These are phyloP conservation scores for Bovichtus variegatus DNA, from an alignment of 2,797 vertebrate genomes.

Conservation along the genomic window DNA sequence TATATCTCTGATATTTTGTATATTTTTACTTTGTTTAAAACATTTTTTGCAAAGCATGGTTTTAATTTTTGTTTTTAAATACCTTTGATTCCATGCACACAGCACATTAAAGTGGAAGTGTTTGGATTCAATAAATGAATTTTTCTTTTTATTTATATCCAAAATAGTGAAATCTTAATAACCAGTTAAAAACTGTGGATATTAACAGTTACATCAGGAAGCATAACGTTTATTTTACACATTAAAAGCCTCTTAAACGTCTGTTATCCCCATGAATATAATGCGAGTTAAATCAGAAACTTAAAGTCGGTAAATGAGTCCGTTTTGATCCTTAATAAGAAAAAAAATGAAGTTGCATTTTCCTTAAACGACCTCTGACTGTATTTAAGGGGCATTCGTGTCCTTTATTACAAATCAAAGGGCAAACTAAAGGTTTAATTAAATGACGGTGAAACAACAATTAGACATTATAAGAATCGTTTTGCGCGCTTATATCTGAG, in stretches of 20 bases:
- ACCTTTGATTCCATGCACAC: too few species aligned
- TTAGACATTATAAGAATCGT: too few species aligned
- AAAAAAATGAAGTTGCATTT: neutral
- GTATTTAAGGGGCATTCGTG: neutral
- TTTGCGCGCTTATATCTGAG: too few species aligned
- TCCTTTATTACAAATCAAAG: neutral
- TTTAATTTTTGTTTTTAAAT: too few species aligned
- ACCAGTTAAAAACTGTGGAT: neutral
- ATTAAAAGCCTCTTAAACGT: neutral
- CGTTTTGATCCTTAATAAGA: neutral
- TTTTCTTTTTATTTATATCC: too few species aligned
- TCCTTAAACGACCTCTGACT: neutral
- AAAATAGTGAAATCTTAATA: neutral
- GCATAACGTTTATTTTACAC: neutral
- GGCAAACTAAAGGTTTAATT: neutral
- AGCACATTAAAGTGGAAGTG: too few species aligned
- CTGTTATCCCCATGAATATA: neutral
- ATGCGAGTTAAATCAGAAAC: neutral
- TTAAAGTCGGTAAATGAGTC: neutral
- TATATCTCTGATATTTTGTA: too few species aligned
- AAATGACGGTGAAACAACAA: neutral
- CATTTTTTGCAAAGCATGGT: too few species aligned
- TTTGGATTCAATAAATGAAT: neutral
- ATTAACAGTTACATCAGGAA: neutral
- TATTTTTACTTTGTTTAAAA: too few species aligned